These are phyloP conservation scores for Tipula vernalis DNA, from an alignment of 2,888 invertebrate genomes.

Conservation along the genomic window DNA sequence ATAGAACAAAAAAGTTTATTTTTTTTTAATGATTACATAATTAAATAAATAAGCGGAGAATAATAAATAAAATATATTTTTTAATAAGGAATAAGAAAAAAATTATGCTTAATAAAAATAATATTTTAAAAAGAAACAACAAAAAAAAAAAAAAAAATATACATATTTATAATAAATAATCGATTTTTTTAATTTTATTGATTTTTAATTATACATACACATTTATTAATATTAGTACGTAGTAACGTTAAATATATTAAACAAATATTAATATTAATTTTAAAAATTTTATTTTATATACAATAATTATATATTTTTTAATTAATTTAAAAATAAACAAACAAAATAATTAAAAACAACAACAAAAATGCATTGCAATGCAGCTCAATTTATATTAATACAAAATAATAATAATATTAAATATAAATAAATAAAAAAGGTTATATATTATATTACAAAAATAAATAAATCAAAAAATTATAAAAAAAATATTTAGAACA, in stretches of 20 bases:
- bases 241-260: not conserved
- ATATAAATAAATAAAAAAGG: not conserved
- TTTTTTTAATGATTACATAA: not conserved
- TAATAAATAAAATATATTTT: not conserved
- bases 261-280: not conserved
- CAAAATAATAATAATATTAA: not conserved
- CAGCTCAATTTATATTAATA: not conserved
- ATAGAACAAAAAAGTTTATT: not conserved
- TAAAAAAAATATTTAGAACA: not conserved
- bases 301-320: not conserved
- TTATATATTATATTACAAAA: not conserved
- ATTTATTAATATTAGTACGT: not conserved
- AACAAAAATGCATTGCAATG: not conserved
- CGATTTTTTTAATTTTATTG: not conserved
- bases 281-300: not conserved
- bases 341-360: not conserved
- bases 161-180: not conserved
- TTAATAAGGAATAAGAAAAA: not conserved
- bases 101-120: not conserved
- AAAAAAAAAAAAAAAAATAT: not conserved
- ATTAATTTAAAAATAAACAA: not conserved
- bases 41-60: not conserved
- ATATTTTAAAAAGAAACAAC: not conserved
- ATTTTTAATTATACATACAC: not conserved
- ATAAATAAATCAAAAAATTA: not conserved